Conservation (phyloP, 1,140 invertebrate genomes). For the Phymastichus coffea region DNA sequence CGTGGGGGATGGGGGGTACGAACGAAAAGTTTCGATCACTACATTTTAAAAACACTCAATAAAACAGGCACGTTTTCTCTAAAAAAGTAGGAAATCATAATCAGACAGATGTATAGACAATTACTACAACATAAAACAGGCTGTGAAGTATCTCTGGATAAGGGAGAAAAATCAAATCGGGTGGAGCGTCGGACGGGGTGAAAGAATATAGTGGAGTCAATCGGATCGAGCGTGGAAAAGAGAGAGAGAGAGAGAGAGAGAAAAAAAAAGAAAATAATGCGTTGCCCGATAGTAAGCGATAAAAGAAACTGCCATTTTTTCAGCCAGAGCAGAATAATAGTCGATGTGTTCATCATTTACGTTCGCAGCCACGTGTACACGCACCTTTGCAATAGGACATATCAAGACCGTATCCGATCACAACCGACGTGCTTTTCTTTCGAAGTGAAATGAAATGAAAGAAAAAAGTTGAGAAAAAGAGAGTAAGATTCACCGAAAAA, state of each 20-base stretch:
- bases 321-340: slow-evolving; percentile 35
- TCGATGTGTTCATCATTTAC: not conserved
- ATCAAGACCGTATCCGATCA: not conserved
- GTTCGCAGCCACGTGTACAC: not conserved
- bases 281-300: not conserved
- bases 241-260: too few relatives aligned
- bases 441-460: too few relatives aligned
- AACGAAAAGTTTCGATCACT: not conserved
- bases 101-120: slow-evolving; percentile 8
- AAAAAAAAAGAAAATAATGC: too few relatives aligned
- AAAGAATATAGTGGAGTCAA: too few relatives aligned
- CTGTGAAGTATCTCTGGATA: slow-evolving; percentile 40
- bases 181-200: slow-evolving; percentile 25
- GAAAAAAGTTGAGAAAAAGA: not conserved
- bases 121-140: slow-evolving; percentile 33
- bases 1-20: too few relatives aligned
- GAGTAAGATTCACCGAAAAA: not conserved
- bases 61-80: slow-evolving; percentile 28
- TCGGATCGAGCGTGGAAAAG: too few relatives aligned
- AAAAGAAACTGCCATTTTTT: slow-evolving; percentile 35
- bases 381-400: not conserved
- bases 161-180: slow-evolving; percentile 17
- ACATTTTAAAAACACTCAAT: slow-evolving; percentile 11
- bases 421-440: not conserved
- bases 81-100: slow-evolving; percentile 8